Evolutionary conservation across 2,113 vertebrate genomes (phyloP).

Genomic region (Circaetus gallicus): DNA sequence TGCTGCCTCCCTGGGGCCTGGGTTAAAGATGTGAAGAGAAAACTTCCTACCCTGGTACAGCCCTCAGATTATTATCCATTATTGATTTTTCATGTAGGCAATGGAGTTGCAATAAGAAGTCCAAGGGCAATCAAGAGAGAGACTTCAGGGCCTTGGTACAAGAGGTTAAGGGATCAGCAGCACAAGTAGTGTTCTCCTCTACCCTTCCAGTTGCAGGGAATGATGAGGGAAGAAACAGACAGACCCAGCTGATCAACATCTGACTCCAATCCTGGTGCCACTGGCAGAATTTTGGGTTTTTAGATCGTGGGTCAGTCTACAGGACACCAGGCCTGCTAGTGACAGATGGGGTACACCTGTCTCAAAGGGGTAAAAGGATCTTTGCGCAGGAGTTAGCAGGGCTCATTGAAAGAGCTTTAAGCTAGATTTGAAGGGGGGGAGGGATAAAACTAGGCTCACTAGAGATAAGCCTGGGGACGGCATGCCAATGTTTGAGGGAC

Average conservation of each 20-base stretch:
- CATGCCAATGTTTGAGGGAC: neutral
- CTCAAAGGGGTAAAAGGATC: neutral
- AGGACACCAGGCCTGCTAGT: neutral
- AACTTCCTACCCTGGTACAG: neutral
- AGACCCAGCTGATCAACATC: neutral
- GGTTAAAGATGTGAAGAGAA: neutral
- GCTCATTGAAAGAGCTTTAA: neutral
- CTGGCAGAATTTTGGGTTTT: neutral
- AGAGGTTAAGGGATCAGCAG: neutral
- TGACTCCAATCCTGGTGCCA: neutral
- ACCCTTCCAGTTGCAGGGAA: neutral
- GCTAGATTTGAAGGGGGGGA: neutral
- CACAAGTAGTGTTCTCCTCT: neutral
- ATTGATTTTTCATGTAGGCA: neutral
- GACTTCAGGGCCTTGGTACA: neutral
- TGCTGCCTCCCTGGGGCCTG: too few species aligned
- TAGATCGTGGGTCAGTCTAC: neutral
- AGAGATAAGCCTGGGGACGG: neutral
- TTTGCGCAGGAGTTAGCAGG: neutral
- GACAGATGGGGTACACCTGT: neutral
- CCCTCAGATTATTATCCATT: neutral
- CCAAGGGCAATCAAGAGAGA: neutral
- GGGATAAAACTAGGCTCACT: neutral
- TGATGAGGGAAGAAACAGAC: neutral
- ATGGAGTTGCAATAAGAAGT: neutral